These are phyloP conservation scores for Manis crassicaudata DNA, from an alignment of 2,797 vertebrate species.

Conservation along the genomic window DNA sequence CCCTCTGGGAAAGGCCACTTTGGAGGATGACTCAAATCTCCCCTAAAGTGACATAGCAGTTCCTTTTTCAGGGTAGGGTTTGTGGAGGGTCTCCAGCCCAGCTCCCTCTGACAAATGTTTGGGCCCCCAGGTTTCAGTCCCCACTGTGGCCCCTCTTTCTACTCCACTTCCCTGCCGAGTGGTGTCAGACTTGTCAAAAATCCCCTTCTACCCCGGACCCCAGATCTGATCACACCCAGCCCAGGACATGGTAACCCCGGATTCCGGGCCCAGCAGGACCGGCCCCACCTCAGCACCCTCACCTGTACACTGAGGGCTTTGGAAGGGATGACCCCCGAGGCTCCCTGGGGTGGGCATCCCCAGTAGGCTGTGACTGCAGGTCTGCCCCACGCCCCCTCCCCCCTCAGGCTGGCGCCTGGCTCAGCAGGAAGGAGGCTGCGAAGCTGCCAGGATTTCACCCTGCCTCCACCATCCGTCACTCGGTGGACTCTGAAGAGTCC, in stretches of 20 bases:
- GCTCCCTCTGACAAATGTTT: neutral
- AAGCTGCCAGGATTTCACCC: neutral
- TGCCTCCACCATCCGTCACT: neutral
- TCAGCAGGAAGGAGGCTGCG: fast-evolving
- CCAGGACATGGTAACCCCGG: neutral
- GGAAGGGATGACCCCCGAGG: neutral
- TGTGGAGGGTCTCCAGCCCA: fast-evolving
- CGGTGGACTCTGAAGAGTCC: constrained; percentile 49
- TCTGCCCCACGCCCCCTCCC: fast-evolving
- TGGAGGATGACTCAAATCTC: neutral
- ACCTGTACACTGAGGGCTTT: neutral
- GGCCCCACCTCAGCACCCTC: neutral
- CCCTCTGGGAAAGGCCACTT: neutral
- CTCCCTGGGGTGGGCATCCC: neutral
- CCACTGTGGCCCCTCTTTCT: neutral
- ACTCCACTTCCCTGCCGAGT: neutral
- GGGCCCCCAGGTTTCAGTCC: neutral
- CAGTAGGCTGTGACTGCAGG: neutral
- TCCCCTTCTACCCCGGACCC: neutral
- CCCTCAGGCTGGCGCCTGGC: neutral
- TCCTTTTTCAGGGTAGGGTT: neutral
- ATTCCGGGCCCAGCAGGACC: neutral
- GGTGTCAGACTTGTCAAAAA: neutral
- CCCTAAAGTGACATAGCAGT: no score
- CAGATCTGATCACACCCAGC: neutral